phyloP scores from a whole-genome alignment of 2,797 vertebrate species.

The Natrix natrix region DNA sequence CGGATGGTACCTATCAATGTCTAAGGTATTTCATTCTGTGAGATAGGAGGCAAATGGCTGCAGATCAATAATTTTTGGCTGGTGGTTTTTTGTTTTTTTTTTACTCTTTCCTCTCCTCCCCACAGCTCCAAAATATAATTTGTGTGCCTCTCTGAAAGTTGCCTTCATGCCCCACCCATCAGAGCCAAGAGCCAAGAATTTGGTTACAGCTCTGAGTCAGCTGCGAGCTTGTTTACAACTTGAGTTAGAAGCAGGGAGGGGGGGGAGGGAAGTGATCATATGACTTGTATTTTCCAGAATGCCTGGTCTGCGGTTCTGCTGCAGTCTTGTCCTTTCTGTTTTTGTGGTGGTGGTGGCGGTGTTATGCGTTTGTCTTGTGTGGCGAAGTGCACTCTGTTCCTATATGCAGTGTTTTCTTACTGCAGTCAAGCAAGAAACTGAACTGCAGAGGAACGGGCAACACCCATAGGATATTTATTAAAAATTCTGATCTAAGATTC shows the following conservation, averaged over 20 bases:
- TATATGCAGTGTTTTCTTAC: conserved; percentile 66
- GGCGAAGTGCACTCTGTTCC: conserved; percentile 42
- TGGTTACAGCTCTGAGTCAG: conserved; percentile 51
- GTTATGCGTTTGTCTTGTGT: background rate
- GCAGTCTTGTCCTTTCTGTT: conserved; percentile 53
- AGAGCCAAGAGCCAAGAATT: conserved; percentile 22
- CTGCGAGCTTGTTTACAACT: conserved; percentile 72
- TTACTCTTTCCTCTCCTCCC: background rate
- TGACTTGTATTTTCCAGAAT: conserved; percentile 72
- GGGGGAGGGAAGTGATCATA: conserved; percentile 63
- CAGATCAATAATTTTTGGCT: background rate
- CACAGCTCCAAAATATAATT: background rate
- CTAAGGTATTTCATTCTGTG: background rate
- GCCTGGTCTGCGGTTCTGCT: conserved; percentile 65
- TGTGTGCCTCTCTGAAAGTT: conserved; percentile 5
- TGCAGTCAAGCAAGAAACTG: conserved; percentile 60
- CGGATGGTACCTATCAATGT: background rate
- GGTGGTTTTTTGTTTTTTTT: fast-evolving
- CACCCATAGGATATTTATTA: conserved; percentile 39
- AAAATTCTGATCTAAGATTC: conserved; percentile 24
- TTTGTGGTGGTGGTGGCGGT: conserved; percentile 32
- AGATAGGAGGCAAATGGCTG: background rate
- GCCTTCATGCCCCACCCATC: background rate
- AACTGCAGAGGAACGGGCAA: conserved; percentile 57
- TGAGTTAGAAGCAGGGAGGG: conserved; percentile 59